phyloP scores from a whole-genome alignment of 2,113 vertebrate species.

The Aplodontia rufa region DNA sequence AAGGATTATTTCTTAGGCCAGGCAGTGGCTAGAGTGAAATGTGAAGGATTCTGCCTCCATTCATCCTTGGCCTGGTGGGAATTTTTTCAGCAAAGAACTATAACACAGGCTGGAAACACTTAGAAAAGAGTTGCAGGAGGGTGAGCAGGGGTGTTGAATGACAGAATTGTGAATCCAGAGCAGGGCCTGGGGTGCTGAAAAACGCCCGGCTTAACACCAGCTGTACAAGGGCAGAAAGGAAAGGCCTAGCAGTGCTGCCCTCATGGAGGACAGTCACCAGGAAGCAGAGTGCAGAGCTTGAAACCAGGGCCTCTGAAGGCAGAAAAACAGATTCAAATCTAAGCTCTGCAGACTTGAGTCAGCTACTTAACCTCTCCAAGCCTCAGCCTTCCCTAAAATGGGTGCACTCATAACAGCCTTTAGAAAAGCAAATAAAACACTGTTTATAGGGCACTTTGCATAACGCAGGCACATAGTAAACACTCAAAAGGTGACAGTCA shows the following conservation, averaged over 20 bases:
- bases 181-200: not conserved
- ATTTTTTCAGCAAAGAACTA: not conserved
- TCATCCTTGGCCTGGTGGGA: not conserved
- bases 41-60: not conserved
- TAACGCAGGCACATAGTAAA: not conserved
- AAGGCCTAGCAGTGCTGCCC: not conserved
- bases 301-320: not conserved
- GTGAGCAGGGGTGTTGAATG: not conserved
- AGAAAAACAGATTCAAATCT: not conserved
- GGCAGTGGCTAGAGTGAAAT: not conserved
- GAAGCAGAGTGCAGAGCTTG: not conserved
- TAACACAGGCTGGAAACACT: not conserved
- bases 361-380: not conserved
- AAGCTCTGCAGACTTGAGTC: not conserved
- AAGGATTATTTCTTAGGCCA: not conserved
- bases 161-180: not conserved
- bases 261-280: not conserved
- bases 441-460: not conserved
- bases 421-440: not conserved
- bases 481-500: not conserved
- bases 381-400: not conserved
- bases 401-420: not conserved
- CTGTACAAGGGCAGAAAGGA: not conserved
- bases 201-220: not conserved
- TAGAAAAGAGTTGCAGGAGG: not conserved